Percentiles rank a stretch among this genome's conserved stretches.
Evolutionary conservation across 2,888 invertebrate species (phyloP).

Genomic region (Erynnis tages): DNA sequence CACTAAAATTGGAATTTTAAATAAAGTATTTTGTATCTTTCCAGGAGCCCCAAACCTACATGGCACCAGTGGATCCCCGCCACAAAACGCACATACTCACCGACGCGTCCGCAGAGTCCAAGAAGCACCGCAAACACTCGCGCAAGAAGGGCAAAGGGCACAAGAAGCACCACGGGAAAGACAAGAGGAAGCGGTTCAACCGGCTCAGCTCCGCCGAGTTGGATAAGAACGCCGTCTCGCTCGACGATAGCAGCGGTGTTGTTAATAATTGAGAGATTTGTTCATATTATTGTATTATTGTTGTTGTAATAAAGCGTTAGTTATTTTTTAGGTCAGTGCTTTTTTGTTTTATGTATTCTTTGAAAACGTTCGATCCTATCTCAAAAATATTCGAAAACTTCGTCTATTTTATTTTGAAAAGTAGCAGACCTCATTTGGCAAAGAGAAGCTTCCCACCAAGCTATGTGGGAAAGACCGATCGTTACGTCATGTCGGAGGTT

Average conservation of each 20-base stretch:
- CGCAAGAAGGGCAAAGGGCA: slow-evolving; percentile 53
- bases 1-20: background rate
- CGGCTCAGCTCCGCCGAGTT: slow-evolving; percentile 48
- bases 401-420: too few relatives aligned
- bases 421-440: too few relatives aligned
- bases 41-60: slow-evolving; percentile 63
- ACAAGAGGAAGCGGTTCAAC: slow-evolving; percentile 51
- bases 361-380: too few relatives aligned
- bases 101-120: slow-evolving; percentile 32
- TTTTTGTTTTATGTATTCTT: too few relatives aligned
- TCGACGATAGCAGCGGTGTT: slow-evolving; percentile 56
- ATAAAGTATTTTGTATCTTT: too few relatives aligned
- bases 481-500: too few relatives aligned
- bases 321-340: too few relatives aligned
- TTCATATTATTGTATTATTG: too few relatives aligned
- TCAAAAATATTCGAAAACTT: too few relatives aligned
- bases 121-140: slow-evolving; percentile 48
- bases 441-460: too few relatives aligned
- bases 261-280: slow-evolving; percentile 1
- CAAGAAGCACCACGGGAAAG: slow-evolving; percentile 50
- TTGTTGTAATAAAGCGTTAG: too few relatives aligned
- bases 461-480: too few relatives aligned
- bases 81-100: slow-evolving; percentile 34
- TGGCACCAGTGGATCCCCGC: slow-evolving; percentile 61
- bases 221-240: slow-evolving; percentile 52